Evolutionary conservation across 1,140 invertebrate genomes (phyloP), one percentile per base, ranked within the genome.

Genomic region (Harlomillsia oculata): DNA sequence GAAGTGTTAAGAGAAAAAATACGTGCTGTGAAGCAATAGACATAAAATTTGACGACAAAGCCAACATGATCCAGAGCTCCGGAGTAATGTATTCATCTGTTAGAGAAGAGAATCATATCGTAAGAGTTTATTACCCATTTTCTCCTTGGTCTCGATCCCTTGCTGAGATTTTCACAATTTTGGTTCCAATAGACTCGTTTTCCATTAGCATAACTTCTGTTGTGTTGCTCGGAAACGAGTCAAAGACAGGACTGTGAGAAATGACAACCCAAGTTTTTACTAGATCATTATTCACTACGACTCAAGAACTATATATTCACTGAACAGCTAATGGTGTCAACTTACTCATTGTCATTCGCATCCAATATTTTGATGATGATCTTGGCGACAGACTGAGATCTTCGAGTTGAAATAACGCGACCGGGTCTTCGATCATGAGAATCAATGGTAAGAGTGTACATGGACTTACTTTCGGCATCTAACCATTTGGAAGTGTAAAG

Each of bases 141-240:
- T 96, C 91, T 1, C 88, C 90, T 3, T 83, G 83, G 71, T 99
- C 95, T 14, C 75, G 79, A 70, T 99, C 95, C 41, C 78, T 80
- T 23, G 57, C 62, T 30, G 49, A 77, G 0, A 94, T 82, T 64
- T 83, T 85, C 1, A 83, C 81, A 1, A 97, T 87, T 3, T 80
- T 78, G 1, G 84, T 82, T 0, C 90, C 90, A 2, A 82, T 77
- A 0, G 87, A 82, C 69, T 92, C 82, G 70, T 97, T 96, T 72
- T 97, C 93, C 50, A 87, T 80, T 1, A 78, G 64, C 44, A 62
- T 62, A 9, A 76, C 69, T 37, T 68, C 66, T 29, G 67, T 67
- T 26, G 51, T 43, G 23, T 62, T 67, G 23, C 26, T 55, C 9
- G 59, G 44, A 28, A 41, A 29, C 5, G 56, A 44, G 39, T 48